Conservation (phyloP, 2,113 vertebrate genomes). For the Brachyistius frenatus region DNA sequence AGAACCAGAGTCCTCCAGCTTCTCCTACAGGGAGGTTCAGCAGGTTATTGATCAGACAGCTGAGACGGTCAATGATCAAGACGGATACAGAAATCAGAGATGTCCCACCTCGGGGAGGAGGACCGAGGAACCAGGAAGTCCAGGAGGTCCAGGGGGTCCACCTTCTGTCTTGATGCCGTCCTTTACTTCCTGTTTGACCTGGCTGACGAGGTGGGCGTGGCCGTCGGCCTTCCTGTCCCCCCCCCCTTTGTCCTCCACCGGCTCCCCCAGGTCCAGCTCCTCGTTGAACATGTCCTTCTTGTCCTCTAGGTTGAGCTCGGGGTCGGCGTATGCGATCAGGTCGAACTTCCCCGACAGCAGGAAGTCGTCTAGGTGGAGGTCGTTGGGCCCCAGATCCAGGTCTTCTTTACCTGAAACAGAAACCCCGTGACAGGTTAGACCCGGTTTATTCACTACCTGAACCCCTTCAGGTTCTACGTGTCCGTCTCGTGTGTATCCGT, state of each 20-base stretch:
- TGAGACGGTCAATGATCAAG: not conserved
- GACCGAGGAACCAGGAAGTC: not conserved
- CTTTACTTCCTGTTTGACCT: constrained; percentile 69
- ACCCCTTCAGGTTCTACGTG: too few relatives aligned
- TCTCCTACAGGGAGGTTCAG: constrained; percentile 18
- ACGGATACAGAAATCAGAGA: not conserved
- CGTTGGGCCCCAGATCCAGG: constrained; percentile 92
- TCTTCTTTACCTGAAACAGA: constrained; percentile 89
- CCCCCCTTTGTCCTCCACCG: constrained; percentile 87
- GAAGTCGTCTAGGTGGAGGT: constrained; percentile 95
- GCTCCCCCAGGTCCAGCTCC: constrained; percentile 92
- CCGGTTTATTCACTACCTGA: too few relatives aligned
- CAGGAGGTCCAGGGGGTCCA: not conserved
- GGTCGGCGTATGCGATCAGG: constrained; percentile 97
- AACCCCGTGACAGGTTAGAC: too few relatives aligned
- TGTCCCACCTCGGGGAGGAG: constrained; percentile 45
- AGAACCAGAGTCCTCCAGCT: constrained; percentile 39
- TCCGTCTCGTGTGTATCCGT: not conserved
- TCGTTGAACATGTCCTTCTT: constrained; percentile 98
- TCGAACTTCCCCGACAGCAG: constrained; percentile 95
- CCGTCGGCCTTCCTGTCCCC: constrained; percentile 40
- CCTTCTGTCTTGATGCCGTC: not conserved
- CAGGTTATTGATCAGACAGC: not conserved
- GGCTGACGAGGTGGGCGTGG: not conserved
- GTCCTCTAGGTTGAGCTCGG: constrained; percentile 94